Conservation (phyloP, 1,140 invertebrate species). For the Ooceraea biroi region DNA sequence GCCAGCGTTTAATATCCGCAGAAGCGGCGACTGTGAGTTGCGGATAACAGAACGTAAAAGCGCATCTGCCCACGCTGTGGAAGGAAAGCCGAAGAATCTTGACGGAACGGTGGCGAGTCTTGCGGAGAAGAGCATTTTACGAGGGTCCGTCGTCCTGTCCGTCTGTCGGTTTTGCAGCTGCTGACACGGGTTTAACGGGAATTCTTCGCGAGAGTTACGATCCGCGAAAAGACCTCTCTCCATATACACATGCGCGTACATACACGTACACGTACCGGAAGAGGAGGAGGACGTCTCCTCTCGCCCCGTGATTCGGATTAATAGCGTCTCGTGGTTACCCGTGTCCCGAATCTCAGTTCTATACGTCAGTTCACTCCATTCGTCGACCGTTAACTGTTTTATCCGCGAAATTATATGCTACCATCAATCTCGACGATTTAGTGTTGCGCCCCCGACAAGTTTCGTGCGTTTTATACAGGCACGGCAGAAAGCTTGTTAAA, state of each 20-base stretch:
- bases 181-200: conserved; percentile 57
- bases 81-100: conserved; percentile 52
- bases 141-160: conserved; percentile 35
- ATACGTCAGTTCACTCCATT: conserved; percentile 4
- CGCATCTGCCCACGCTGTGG: neutral
- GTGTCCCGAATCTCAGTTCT: neutral
- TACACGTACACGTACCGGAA: neutral
- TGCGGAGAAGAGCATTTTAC: conserved; percentile 49
- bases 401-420: conserved; percentile 20
- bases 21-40: conserved; percentile 18
- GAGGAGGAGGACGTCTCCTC: neutral
- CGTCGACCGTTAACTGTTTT: conserved; percentile 8
- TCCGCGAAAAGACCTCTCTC: conserved; percentile 41
- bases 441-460: neutral
- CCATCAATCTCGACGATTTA: neutral
- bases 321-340: conserved; percentile 44
- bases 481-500: neutral
- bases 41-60: conserved; percentile 16
- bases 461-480: neutral
- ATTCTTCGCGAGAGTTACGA: conserved; percentile 56
- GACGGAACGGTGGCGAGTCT: conserved; percentile 48
- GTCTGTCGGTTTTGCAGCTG: conserved; percentile 47
- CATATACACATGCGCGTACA: no score
- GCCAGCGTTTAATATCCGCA: conserved; percentile 51
- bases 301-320: conserved; percentile 46